Evolutionary conservation across 2,888 invertebrate species (phyloP).

Genomic region (Anodontia alba): DNA sequence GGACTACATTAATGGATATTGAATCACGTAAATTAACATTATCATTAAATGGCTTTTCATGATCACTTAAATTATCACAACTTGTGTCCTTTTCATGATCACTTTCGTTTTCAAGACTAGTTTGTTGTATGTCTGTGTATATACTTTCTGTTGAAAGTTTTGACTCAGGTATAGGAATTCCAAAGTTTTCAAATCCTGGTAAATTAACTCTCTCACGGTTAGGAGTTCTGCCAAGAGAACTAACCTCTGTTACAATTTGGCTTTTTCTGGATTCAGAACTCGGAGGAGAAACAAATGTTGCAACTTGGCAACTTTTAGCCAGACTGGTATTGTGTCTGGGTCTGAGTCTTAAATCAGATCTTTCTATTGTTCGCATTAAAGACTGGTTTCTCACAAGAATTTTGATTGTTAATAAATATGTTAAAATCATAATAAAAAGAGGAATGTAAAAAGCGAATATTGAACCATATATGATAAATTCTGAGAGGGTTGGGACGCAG

Average conservation of each 20-base stretch:
- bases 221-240: constrained; percentile 59
- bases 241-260: constrained; percentile 63
- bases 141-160: background rate
- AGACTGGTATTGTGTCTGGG: constrained; percentile 32
- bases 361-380: constrained; percentile 73
- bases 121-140: background rate
- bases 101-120: background rate
- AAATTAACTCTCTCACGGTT: constrained; percentile 39
- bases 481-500: constrained; percentile 78
- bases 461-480: constrained; percentile 91
- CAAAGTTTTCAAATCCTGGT: constrained; percentile 9
- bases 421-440: constrained; percentile 95
- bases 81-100: background rate
- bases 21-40: background rate
- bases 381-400: constrained; percentile 91
- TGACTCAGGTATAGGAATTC: background rate
- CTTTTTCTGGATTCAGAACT: constrained; percentile 56
- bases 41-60: background rate
- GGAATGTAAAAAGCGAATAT: constrained; percentile 98
- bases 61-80: background rate
- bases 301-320: constrained; percentile 41
- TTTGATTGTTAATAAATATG: constrained; percentile 95
- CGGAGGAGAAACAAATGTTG: constrained; percentile 62
- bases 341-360: constrained; percentile 63
- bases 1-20: constrained; percentile 1